Evolutionary conservation across 2,888 invertebrate genomes (phyloP), one percentile per base, ranked within the genome.

Genomic region (Patella pellucida): DNA sequence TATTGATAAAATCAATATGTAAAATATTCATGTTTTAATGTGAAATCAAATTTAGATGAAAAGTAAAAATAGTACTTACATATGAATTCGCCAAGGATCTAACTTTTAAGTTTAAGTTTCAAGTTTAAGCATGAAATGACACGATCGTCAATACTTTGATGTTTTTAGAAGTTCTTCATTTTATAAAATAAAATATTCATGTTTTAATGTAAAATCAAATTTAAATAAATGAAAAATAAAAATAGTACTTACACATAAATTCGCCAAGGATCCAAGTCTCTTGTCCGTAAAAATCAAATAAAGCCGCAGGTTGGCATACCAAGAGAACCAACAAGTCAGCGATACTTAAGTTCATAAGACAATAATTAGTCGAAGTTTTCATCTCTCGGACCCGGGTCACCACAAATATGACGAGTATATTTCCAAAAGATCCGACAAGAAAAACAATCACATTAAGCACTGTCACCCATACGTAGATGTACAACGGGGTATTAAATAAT

Each of bases 291-390:
- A 97, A 95, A 91, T 98, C 97, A n/a, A 97, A 96, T 62, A 97
- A 93, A 52, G 97, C 96, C 0, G 97, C 96, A 11, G 97, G 97
- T 79, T 97, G 96, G 90, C 97, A 97, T 80, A 97, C 95, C 81
- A 97, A 92, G 83, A 98, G 92, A 85, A 97, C 97, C 93, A 97
- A 94, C 85, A 97, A 92, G 92, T 98, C 97, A 19, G 97, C 97
- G 67, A 97, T 94, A 90, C 97, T 97, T 88, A 97, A 92, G 92
- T 97, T 97, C 91, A 97, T 95, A 88, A 98, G 93, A 91, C 97
- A 97, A 86, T 97, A 96, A 91, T 97, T 97, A 79, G 97, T 97
- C 74, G 97, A 96, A 89, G 96, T 97, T 87, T 96, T 93, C 96
- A 97, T 96, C 90, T 97, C 97, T 90, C 96, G 96, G 72, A 96